These are phyloP conservation scores for Scomber japonicus DNA, from an alignment of 2,113 vertebrate species.

Conservation along the genomic window DNA sequence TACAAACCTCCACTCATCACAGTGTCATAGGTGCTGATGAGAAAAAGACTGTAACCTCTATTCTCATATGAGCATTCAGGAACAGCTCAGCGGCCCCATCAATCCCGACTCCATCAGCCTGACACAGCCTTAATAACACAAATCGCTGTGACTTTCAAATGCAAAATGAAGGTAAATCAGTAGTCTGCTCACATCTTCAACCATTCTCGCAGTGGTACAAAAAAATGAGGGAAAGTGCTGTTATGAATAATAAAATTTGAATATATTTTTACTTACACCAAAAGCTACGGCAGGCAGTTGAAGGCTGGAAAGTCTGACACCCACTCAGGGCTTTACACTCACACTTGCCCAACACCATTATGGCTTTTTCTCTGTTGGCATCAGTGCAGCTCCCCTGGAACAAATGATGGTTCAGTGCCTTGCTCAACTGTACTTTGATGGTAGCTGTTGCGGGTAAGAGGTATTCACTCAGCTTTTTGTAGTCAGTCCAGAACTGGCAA, in stretches of 20 bases:
- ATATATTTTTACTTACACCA: slow-evolving; percentile 21
- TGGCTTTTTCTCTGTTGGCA: slow-evolving; percentile 42
- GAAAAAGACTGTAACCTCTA: slow-evolving; percentile 71
- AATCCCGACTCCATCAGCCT: slow-evolving; percentile 71
- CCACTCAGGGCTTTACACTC: slow-evolving; percentile 46
- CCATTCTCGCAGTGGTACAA: slow-evolving; percentile 58
- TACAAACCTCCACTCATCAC: slow-evolving; percentile 67
- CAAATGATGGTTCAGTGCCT: slow-evolving; percentile 53
- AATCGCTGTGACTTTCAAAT: slow-evolving; percentile 80
- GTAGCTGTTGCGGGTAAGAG: slow-evolving; percentile 43
- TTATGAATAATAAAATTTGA: slow-evolving; percentile 69
- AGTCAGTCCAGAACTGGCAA: slow-evolving; percentile 51
- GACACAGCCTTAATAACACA: slow-evolving; percentile 78
- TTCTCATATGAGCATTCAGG: slow-evolving; percentile 56
- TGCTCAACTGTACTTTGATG: slow-evolving; percentile 64
- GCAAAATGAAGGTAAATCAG: slow-evolving; percentile 74
- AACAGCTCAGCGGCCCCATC: slow-evolving; percentile 74
- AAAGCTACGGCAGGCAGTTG: slow-evolving; percentile 25
- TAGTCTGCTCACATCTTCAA: slow-evolving; percentile 71
- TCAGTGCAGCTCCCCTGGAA: slow-evolving; percentile 30
- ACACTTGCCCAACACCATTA: slow-evolving; percentile 23
- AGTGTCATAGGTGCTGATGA: slow-evolving; percentile 75
- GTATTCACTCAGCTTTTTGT: slow-evolving; percentile 49
- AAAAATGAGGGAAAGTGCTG: slow-evolving; percentile 48
- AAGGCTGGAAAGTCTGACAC: slow-evolving; percentile 42